Conservation (phyloP, 2,888 invertebrate species). For the Atethmia centrago region DNA sequence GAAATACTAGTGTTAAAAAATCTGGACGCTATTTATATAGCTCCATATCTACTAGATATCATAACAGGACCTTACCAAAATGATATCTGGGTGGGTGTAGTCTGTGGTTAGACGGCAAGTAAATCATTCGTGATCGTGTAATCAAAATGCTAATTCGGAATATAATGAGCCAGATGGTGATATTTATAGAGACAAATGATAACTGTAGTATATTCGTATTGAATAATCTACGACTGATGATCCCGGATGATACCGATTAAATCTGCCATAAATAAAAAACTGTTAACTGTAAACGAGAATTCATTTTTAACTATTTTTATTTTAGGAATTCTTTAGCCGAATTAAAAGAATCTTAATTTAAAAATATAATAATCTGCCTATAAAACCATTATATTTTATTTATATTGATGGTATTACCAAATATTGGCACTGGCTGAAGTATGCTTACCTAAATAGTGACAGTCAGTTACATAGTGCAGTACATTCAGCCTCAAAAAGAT, state of each 20-base stretch:
- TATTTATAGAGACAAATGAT: conserved; percentile 30
- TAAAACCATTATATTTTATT: background rate
- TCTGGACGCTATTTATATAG: conserved; percentile 37
- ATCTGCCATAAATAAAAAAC: conserved; percentile 33
- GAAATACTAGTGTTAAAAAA: conserved; percentile 14
- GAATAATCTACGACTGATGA: conserved; percentile 25
- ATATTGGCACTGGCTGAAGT: background rate
- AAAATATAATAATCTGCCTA: background rate
- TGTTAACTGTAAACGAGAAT: conserved; percentile 38
- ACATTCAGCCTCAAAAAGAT: background rate
- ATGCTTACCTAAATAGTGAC: background rate
- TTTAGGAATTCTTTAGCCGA: background rate
- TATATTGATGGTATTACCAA: background rate
- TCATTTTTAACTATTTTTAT: background rate
- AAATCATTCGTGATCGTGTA: conserved; percentile 26
- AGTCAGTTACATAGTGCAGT: background rate
- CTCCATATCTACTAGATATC: conserved; percentile 11
- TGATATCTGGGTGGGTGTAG: conserved; percentile 4
- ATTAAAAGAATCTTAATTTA: background rate
- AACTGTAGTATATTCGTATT: conserved; percentile 9
- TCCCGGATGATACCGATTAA: conserved; percentile 19
- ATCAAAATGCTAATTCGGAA: conserved; percentile 56
- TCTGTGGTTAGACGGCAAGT: conserved; percentile 9
- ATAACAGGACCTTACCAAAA: conserved; percentile 40
- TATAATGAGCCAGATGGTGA: conserved; percentile 28